These are phyloP conservation scores for Sparidentex hasta DNA, from an alignment of 2,797 vertebrate species.

Conservation along the genomic window DNA sequence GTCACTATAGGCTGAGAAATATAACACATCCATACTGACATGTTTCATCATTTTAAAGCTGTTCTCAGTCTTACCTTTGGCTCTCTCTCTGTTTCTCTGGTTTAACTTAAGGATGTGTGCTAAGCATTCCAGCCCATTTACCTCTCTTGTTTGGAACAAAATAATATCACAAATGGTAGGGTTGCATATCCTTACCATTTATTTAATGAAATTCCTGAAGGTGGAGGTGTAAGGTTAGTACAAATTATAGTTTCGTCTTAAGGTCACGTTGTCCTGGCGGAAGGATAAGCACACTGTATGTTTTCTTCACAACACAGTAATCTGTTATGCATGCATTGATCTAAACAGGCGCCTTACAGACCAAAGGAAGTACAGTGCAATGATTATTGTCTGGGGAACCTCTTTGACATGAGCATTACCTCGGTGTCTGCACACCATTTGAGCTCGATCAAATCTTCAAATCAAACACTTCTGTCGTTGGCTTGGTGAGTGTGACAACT, in stretches of 20 bases:
- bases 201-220: neutral
- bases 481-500: conserved; percentile 25
- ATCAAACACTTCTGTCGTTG: conserved; percentile 11
- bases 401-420: neutral
- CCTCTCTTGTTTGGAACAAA: conserved; percentile 11
- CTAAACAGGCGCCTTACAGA: conserved; percentile 39
- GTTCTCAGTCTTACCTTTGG: conserved; percentile 37
- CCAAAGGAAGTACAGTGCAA: neutral
- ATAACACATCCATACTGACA: conserved; percentile 66
- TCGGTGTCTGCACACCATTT: neutral
- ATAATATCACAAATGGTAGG: neutral
- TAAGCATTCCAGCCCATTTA: neutral
- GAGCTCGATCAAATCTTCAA: neutral
- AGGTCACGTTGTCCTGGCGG: conserved; percentile 62
- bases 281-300: conserved; percentile 64
- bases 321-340: conserved; percentile 56
- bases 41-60: conserved; percentile 54
- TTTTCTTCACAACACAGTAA: conserved; percentile 77
- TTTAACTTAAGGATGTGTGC: conserved; percentile 39
- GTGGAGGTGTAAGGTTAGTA: neutral
- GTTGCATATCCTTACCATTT: neutral
- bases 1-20: conserved; percentile 77
- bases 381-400: conserved; percentile 12
- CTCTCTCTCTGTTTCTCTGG: neutral
- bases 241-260: conserved; percentile 43